Base-by-base conservation (phyloP, 2,888 invertebrate species). In the Falcaria lacertinaria region DNA sequence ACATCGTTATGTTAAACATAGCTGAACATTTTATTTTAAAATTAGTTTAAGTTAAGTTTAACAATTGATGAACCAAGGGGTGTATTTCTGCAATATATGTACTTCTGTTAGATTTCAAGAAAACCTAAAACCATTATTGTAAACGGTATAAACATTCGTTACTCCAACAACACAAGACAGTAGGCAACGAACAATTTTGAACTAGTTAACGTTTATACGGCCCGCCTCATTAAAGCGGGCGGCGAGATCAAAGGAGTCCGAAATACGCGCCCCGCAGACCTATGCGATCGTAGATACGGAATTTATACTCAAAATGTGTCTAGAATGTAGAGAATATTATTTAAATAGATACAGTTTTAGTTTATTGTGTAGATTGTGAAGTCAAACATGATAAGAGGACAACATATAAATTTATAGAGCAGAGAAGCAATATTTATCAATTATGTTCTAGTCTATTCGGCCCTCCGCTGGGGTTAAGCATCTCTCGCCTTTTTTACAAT, bases 201-300 rank as follows among this genome's bases (percentile, higher is more conserved):
- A 75, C 82, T 84, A 82, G 86, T 81, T 80, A 79, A 79, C 72
- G 77, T 73, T 74, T 77, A 74, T 78, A 80, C 73, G 69, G 74
- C 71, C 66, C 71, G 78, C 69, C 86, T 88, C 87, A 84, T 87
- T 88, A 88, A 83, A 84, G 66, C 69, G 84, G 81, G 85, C 90
- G 91, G 91, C 86, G 84, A 91, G 90, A 91, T 91, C 91, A 91
- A 91, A 91, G 89, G 89, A 81, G 84, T 85, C 92, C 91, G 88
- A 87, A 88, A 88, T 87, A 86, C 81, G 69, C 80, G 57, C 53
- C 52, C 64, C 65, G 61, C 62, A 82, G 80, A 81, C 64, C 68
- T 78, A 80, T 55, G 65, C 60, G 54, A 51, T 60, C 55, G 49
- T 78, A 82, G 82, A 80, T 50, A 54, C 52, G 69, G 52, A 58